Evolutionary conservation across 2,113 vertebrate species (phyloP), one percentile per base, ranked within the genome.

Genomic region (Microcebus tavaratra): DNA sequence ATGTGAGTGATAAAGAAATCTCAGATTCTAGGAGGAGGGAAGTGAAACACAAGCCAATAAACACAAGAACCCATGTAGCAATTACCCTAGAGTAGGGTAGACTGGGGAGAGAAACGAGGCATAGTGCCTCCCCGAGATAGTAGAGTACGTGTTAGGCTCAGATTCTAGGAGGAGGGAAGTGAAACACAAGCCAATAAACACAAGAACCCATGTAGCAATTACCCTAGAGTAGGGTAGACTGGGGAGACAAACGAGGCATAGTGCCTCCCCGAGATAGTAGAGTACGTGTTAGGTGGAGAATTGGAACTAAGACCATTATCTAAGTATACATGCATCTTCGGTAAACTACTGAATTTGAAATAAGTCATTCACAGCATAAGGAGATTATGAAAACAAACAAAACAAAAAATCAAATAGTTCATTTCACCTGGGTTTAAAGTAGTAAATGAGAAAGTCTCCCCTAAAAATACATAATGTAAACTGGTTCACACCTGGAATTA

Each of bases 331-430:
- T 59, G 27, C 10, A 75, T 57, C 20, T 82, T 57, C 42, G 55
- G 29, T 63, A 34, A 92, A 78, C 82, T 59, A 48, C 31, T 88
- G 34, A 88, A 70, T 94, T 76, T 88, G 29, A 81, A 87, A 88
- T 83, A 79, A 57, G 88, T 84, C 8, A 88, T 5, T 48, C 21
- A 36, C 29, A 76, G 45, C 6, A 91, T 39, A 70, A 91, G 53
- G 4, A 65, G 8, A 76, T 70, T 63, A 70, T 5, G n/a, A 85
- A n/a, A 78, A 31, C 15, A 36, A 68, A 70, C 12, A n/a, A 2
- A 48, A 34, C 39, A 14, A 34, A 55, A 48, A 20, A 65, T 57
- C 34, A 68, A 83, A 59, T 17, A 31, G 13, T 2, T 83, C 42
- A 61, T 70, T 45, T 78, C 31, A 48, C 45, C 31, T 48, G 18